A percentile compares a stretch with the other conserved stretches of the same genome.
These are phyloP conservation scores for Romanogobio albipinnatus DNA, from an alignment of 2,113 vertebrate genomes.

Conservation along the genomic window DNA sequence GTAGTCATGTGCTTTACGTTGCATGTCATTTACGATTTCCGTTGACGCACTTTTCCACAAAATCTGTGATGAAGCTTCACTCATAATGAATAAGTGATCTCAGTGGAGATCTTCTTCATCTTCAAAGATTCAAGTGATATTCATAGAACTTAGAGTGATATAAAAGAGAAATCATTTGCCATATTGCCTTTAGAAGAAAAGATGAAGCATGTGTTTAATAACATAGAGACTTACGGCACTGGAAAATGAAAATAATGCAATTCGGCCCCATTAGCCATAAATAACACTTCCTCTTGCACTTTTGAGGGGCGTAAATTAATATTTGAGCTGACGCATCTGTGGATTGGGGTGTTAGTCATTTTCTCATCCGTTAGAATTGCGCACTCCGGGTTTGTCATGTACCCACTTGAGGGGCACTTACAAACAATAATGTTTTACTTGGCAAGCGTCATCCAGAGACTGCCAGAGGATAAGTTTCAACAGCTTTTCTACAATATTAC, in stretches of 20 bases:
- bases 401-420: conserved; percentile 29
- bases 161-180: conserved; percentile 37
- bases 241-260: conserved; percentile 41
- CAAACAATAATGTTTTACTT: conserved; percentile 53
- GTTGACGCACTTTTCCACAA: background rate
- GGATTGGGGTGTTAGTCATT: conserved; percentile 42
- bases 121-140: conserved; percentile 8
- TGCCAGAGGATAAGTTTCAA: conserved; percentile 43
- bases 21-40: background rate
- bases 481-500: conserved; percentile 45
- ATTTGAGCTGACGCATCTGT: conserved; percentile 39
- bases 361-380: conserved; percentile 21
- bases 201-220: conserved; percentile 48
- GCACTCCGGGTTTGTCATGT: conserved; percentile 21
- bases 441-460: conserved; percentile 26
- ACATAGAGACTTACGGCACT: conserved; percentile 49
- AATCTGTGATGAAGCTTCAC: background rate
- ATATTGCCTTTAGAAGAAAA: conserved; percentile 39
- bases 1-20: no score
- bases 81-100: background rate
- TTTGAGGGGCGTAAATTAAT: conserved; percentile 47
- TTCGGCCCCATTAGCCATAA: conserved; percentile 53
- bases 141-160: conserved; percentile 23
- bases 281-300: conserved; percentile 52
- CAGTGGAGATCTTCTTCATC: background rate